A percentile compares a stretch with the other conserved stretches of the same genome.
Evolutionary conservation across 2,797 vertebrate species (phyloP).

Genomic region (Sparus aurata): DNA sequence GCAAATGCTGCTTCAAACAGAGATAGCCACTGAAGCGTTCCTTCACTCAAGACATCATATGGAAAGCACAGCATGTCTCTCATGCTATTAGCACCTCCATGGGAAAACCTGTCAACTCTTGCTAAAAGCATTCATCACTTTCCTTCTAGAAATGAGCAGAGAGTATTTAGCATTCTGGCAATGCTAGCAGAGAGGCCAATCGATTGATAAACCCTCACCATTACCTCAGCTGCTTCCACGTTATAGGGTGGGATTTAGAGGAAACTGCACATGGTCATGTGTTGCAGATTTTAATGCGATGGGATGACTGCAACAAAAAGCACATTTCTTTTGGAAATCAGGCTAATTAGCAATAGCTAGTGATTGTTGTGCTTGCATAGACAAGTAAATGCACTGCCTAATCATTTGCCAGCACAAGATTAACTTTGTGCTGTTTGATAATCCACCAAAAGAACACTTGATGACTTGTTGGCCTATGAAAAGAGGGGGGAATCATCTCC

Average conservation of each 20-base stretch:
- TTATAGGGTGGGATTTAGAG: constrained; percentile 29
- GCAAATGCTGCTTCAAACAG: not conserved
- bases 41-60: constrained; percentile 5
- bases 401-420: not conserved
- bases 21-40: constrained; percentile 9
- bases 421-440: not conserved
- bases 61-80: constrained; percentile 29
- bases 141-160: constrained; percentile 27
- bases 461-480: not conserved
- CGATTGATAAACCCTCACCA: constrained; percentile 61
- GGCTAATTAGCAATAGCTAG: not conserved
- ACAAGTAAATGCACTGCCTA: not conserved
- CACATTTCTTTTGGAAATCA: constrained; percentile 1
- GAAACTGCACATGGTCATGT: constrained; percentile 51
- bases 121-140: constrained; percentile 59
- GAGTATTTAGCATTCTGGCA: constrained; percentile 54
- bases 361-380: not conserved
- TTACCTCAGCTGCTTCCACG: constrained; percentile 39
- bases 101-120: constrained; percentile 55
- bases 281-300: constrained; percentile 23
- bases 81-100: constrained; percentile 48
- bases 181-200: constrained; percentile 49
- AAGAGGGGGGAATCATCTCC: not conserved
- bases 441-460: not conserved
- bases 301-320: constrained; percentile 1